Conservation (phyloP, 1,140 invertebrate species). For the Cyclargus thomasi region DNA sequence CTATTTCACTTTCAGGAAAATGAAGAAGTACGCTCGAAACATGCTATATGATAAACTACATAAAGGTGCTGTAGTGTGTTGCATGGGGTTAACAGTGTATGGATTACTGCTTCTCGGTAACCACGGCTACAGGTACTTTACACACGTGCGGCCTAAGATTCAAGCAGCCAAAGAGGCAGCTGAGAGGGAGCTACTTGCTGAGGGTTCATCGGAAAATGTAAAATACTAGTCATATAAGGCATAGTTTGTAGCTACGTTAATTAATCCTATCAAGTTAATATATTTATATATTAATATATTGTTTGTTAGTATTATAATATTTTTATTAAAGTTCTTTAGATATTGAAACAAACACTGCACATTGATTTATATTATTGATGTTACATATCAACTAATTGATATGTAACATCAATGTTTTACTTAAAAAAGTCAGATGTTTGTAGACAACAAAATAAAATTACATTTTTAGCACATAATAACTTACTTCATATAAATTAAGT, state of each 20-base stretch:
- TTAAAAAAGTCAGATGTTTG: too few relatives aligned
- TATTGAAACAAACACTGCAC: too few relatives aligned
- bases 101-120: constrained; percentile 61
- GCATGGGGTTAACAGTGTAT: constrained; percentile 71
- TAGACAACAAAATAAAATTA: too few relatives aligned
- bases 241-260: constrained; percentile 20
- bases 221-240: constrained; percentile 25
- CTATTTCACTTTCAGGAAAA: constrained; percentile 42
- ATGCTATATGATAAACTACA: constrained; percentile 70
- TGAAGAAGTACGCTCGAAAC: constrained; percentile 65
- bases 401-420: too few relatives aligned
- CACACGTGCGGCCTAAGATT: constrained; percentile 63
- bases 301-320: background rate
- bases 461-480: too few relatives aligned
- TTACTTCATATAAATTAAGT: too few relatives aligned
- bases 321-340: background rate
- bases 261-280: constrained; percentile 9
- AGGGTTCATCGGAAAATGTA: constrained; percentile 66
- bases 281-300: too few relatives aligned
- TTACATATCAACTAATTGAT: too few relatives aligned
- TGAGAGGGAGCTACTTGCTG: constrained; percentile 64
- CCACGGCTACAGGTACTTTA: constrained; percentile 70
- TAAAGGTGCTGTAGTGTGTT: constrained; percentile 69
- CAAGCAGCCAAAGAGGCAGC: constrained; percentile 59
- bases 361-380: too few relatives aligned